These are phyloP conservation scores for Alfaro cultratus DNA, from an alignment of 2,797 vertebrate species.

Conservation along the genomic window DNA sequence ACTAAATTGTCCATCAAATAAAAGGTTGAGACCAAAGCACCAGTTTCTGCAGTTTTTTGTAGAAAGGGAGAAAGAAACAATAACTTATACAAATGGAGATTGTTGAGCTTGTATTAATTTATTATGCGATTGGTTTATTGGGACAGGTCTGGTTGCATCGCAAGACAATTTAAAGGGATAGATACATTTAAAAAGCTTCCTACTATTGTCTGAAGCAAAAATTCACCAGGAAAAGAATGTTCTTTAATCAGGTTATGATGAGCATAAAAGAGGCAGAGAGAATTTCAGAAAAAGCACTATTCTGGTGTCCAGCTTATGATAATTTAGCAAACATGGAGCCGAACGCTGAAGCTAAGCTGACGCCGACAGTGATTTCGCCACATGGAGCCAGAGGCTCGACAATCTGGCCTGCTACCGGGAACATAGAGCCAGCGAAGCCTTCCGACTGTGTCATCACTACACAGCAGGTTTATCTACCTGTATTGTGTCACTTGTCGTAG, in stretches of 20 bases:
- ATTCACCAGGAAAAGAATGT: neutral
- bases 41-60: too few species aligned
- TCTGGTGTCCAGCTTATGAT: conserved; percentile 12
- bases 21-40: too few species aligned
- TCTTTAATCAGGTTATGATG: neutral
- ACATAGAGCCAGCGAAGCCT: conserved; percentile 32
- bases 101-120: too few species aligned
- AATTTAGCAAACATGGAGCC: conserved; percentile 6
- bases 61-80: too few species aligned
- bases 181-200: neutral
- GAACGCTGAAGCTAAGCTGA: conserved; percentile 33
- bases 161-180: neutral
- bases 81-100: too few species aligned
- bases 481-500: conserved; percentile 61
- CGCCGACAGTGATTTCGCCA: conserved; percentile 31
- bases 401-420: conserved; percentile 36
- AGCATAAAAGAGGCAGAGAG: neutral
- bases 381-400: neutral
- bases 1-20: too few species aligned
- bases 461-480: conserved; percentile 54
- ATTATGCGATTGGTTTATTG: too few species aligned
- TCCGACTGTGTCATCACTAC: conserved; percentile 49
- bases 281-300: neutral
- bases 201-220: neutral
- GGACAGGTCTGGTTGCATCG: neutral